Evolutionary conservation across 2,888 invertebrate genomes (phyloP).

Genomic region (Sisyra nigra): DNA sequence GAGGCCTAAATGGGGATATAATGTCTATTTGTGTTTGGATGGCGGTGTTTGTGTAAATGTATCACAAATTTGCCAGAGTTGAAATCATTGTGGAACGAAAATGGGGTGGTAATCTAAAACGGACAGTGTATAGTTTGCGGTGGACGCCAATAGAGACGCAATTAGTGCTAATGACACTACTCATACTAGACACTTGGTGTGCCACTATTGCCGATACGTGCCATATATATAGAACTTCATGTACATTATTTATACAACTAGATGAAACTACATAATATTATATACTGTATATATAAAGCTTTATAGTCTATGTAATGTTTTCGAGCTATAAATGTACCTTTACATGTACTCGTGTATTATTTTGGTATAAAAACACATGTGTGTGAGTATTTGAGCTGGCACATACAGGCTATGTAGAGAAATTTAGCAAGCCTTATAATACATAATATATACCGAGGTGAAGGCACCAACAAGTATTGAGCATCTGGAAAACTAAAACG

Average conservation of each 20-base stretch:
- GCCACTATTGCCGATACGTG: background rate
- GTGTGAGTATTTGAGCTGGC: no score
- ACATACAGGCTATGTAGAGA: no score
- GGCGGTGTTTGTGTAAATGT: background rate
- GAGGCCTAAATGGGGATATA: no score
- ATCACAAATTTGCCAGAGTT: background rate
- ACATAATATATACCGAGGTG: no score
- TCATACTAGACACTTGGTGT: constrained; percentile 3
- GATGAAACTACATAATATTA: background rate
- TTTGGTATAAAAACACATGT: no score
- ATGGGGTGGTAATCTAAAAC: constrained; percentile 3
- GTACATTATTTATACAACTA: background rate
- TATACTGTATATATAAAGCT: background rate
- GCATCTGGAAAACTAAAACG: no score
- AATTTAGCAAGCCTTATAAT: no score
- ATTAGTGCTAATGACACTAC: constrained; percentile 9
- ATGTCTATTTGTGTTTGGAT: background rate
- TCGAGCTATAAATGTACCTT: no score
- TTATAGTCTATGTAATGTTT: background rate
- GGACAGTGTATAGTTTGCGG: constrained; percentile 7
- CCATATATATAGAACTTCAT: background rate
- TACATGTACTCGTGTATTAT: no score
- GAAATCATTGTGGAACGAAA: background rate
- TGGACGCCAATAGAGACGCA: constrained; percentile 9
- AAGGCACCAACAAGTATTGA: no score